Evolutionary conservation across 2,888 invertebrate species (phyloP).

Genomic region (Conchocele bisecta): DNA sequence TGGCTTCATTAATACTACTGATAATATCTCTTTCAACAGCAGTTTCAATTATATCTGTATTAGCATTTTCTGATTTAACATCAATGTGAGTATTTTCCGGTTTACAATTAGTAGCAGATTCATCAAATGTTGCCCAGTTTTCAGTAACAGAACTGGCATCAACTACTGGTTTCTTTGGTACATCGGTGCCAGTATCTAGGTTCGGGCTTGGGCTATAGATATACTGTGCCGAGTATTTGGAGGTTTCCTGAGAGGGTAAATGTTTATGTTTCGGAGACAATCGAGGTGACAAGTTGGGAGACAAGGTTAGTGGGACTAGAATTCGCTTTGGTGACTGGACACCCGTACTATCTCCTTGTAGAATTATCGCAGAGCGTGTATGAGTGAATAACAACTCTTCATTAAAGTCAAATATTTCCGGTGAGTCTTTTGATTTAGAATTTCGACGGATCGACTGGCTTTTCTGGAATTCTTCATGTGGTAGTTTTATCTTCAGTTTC

Average conservation of each 20-base stretch:
- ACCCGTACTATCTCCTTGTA: slow-evolving; percentile 65
- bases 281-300: slow-evolving; percentile 70
- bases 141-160: not conserved
- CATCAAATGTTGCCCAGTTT: slow-evolving; percentile 33
- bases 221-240: slow-evolving; percentile 20
- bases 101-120: no score
- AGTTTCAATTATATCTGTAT: not conserved
- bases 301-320: slow-evolving; percentile 74
- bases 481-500: slow-evolving; percentile 76
- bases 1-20: no score
- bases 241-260: slow-evolving; percentile 11
- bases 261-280: slow-evolving; percentile 33
- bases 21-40: not conserved
- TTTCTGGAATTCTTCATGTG: slow-evolving; percentile 70
- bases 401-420: slow-evolving; percentile 68
- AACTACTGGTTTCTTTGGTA: not conserved
- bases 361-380: slow-evolving; percentile 73
- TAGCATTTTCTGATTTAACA: slow-evolving; percentile 7
- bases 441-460: slow-evolving; percentile 60
- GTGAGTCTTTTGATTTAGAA: slow-evolving; percentile 36
- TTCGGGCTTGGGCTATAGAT: slow-evolving; percentile 8
- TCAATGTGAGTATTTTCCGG: not conserved
- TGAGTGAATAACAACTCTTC: slow-evolving; percentile 76
- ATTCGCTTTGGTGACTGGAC: slow-evolving; percentile 73
- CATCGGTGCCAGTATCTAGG: not conserved